Conservation (phyloP, 2,888 invertebrate species). For the Phymatocera aterrima region DNA sequence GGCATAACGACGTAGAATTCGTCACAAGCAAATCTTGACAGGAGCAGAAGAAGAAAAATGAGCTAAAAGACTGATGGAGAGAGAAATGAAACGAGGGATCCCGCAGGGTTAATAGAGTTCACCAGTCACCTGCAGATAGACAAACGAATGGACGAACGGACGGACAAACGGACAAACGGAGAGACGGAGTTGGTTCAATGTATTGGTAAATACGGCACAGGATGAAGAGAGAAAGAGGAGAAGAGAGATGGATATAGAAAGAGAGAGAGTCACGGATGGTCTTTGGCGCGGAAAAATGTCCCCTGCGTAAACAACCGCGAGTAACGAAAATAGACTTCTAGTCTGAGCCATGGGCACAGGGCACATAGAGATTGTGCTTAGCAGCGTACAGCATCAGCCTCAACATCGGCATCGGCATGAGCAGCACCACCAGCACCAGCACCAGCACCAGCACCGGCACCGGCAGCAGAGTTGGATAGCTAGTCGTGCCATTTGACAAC, state of each 20-base stretch:
- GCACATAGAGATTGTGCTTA: constrained; percentile 11
- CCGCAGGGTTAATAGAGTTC: constrained; percentile 31
- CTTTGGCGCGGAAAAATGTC: constrained; percentile 40
- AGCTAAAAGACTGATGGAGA: not conserved
- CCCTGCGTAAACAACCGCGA: constrained; percentile 44
- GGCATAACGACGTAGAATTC: not conserved
- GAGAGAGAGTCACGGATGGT: constrained; percentile 17
- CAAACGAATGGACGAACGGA: constrained; percentile 11
- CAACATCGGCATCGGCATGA: no score
- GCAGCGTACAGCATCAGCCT: not conserved
- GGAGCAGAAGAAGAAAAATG: constrained; percentile 1
- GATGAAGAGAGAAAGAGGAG: not conserved
- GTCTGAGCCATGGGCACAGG: constrained; percentile 10
- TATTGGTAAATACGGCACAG: not conserved
- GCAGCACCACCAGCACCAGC: not conserved
- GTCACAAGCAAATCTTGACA: not conserved
- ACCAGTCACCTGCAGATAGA: constrained; percentile 9
- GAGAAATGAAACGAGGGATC: constrained; percentile 11
- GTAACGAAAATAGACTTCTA: constrained; percentile 37
- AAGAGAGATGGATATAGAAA: not conserved
- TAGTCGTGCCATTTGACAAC: constrained; percentile 45
- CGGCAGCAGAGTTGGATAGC: constrained; percentile 30
- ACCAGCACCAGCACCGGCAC: no score
- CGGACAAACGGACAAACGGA: no score
- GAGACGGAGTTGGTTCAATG: not conserved